Evolutionary conservation across 2,797 vertebrate species (phyloP).

Genomic region (Dallia pectoralis): DNA sequence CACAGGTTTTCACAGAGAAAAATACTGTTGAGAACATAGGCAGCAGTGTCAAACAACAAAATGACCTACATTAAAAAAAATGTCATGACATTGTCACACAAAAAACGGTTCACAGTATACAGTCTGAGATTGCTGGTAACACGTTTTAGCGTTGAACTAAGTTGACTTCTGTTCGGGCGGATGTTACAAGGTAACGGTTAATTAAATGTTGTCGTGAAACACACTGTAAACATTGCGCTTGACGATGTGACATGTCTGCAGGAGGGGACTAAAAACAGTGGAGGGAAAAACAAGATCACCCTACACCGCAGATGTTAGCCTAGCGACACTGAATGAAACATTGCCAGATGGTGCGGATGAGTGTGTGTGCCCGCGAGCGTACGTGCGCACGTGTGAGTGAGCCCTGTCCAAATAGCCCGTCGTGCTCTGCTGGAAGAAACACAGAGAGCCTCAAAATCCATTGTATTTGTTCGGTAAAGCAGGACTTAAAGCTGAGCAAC

Average conservation of each 20-base stretch:
- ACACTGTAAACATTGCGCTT: not conserved
- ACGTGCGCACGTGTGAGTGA: conserved; percentile 21
- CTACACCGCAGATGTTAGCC: not conserved
- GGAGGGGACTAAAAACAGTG: not conserved
- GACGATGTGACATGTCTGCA: not conserved
- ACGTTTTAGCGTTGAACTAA: conserved; percentile 17
- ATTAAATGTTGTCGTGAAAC: not conserved
- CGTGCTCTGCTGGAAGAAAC: conserved; percentile 8
- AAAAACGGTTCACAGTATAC: conserved; percentile 55
- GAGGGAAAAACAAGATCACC: not conserved
- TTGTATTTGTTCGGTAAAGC: conserved; percentile 60
- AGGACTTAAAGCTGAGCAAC: conserved; percentile 45
- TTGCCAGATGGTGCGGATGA: conserved; percentile 13
- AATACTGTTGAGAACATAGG: not conserved
- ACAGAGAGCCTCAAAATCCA: conserved; percentile 33
- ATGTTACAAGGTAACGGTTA: not conserved
- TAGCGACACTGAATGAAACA: not conserved
- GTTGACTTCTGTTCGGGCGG: not conserved
- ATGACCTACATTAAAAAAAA: conserved; percentile 16
- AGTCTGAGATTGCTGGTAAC: conserved; percentile 32
- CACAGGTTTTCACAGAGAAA: conserved; percentile 22
- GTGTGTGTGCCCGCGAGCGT: not conserved
- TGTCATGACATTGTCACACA: not conserved
- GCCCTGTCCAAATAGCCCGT: conserved; percentile 6
- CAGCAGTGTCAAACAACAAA: not conserved